Conservation (phyloP, 2,797 vertebrate species). For the Netta rufina region DNA sequence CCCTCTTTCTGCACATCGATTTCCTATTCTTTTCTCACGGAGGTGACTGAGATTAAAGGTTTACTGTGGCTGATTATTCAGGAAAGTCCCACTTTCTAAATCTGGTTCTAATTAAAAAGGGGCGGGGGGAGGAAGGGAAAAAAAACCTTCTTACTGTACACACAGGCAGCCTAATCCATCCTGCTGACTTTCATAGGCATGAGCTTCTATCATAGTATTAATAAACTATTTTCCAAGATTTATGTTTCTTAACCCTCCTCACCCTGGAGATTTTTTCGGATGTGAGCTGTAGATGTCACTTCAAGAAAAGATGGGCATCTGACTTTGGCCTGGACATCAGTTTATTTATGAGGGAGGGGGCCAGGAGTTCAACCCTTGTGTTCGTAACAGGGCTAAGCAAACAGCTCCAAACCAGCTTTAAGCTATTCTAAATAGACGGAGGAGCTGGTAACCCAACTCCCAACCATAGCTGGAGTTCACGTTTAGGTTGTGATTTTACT, state of each 20-base stretch:
- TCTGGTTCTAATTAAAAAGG: slow-evolving; percentile 71
- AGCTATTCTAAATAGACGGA: slow-evolving; percentile 65
- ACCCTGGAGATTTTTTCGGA: slow-evolving; percentile 61
- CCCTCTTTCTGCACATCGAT: not conserved
- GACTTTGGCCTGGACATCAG: slow-evolving; percentile 44
- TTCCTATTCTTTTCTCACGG: slow-evolving; percentile 14
- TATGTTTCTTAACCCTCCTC: slow-evolving; percentile 57
- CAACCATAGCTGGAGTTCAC: slow-evolving; percentile 56
- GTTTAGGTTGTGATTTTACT: slow-evolving; percentile 40
- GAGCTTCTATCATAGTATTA: slow-evolving; percentile 41
- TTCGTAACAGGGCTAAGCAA: slow-evolving; percentile 64
- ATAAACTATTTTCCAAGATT: slow-evolving; percentile 44
- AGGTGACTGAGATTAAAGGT: slow-evolving; percentile 44
- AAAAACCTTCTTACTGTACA: not conserved
- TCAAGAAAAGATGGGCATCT: slow-evolving; percentile 69
- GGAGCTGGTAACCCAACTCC: slow-evolving; percentile 61
- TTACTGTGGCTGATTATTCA: slow-evolving; percentile 45
- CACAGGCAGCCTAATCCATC: slow-evolving; percentile 39
- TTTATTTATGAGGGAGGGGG: slow-evolving; percentile 69
- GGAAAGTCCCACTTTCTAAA: slow-evolving; percentile 67
- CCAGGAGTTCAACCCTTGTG: slow-evolving; percentile 67
- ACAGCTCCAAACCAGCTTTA: slow-evolving; percentile 63
- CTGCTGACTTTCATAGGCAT: slow-evolving; percentile 55
- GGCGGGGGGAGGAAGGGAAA: not conserved
- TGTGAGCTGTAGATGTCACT: slow-evolving; percentile 61